Base-by-base conservation (phyloP, 1,140 invertebrate genomes). In the Mylabris phalerata region DNA sequence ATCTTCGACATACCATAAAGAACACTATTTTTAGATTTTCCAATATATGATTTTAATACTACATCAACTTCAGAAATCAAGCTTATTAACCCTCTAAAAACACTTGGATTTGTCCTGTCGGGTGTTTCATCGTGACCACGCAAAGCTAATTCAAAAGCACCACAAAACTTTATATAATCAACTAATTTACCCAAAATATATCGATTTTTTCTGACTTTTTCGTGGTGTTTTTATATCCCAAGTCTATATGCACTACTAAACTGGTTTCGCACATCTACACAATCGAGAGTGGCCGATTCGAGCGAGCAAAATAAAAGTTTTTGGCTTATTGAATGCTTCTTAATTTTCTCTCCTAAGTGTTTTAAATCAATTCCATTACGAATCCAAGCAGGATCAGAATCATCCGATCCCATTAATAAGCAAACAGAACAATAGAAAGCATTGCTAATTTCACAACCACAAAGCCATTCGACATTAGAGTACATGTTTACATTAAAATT, bases 1-100 rank as follows among this genome's bases (percentile, higher is more conserved):
- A 1, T 4, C 7, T 32, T 32, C 27, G 27, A 32, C 7, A 2
- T 32, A 4, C 27, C 27, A 4, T 32, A 4, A 4, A 32, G 4
- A 4, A 7, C 7, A 32, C 2, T 32, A 32, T 59, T 68, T 52
- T 62, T 45, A 45, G 67, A 48, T 57, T 71, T 61, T 11, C 61
- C 42, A 13, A 13, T 1, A 13, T 13, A 13, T 13, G 13, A 13
- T 51, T 61, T 65, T 41, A 71, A 62, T 6, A 47, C 27, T 52
- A 13, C 39, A 48, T 71, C 63, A 13, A 71, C 6, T 44, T 57
- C 55, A 5, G 59, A 48, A 45, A 25, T 27, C 3, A 52, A 52
- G 25, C 42, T 3, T 9, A 52, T 24, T 10, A 52, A 42, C 4
- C 50, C 40, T 9, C 42, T 3, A 52, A 52, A 52, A 41, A 43